phyloP scores from a whole-genome alignment of 2,888 invertebrate genomes.

The Itoplectis maculator region DNA sequence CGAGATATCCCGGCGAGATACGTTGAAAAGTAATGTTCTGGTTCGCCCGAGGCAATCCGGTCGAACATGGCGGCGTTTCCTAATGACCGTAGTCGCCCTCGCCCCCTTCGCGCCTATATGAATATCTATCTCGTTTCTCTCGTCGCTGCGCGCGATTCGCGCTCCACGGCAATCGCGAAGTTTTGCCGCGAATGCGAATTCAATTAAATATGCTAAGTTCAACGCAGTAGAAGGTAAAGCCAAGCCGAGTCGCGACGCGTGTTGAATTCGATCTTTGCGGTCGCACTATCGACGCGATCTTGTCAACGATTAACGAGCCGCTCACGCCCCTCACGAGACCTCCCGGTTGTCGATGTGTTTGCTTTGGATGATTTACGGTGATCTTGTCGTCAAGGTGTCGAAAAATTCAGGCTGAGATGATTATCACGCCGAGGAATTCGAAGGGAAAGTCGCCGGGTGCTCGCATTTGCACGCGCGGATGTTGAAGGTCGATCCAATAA shows the following conservation, averaged over 20 bases:
- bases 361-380: background rate
- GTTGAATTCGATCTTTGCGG: constrained; percentile 41
- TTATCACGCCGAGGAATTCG: background rate
- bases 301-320: constrained; percentile 50
- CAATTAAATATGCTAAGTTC: constrained; percentile 60
- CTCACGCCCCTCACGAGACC: constrained; percentile 25
- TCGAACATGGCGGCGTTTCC: constrained; percentile 39
- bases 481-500: no score
- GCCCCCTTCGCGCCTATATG: constrained; percentile 19
- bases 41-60: constrained; percentile 43
- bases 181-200: constrained; percentile 48
- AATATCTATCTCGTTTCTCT: constrained; percentile 51
- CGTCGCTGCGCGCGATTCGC: constrained; percentile 30
- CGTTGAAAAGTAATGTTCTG: constrained; percentile 54
- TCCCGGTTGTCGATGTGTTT: constrained; percentile 18
- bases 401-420: background rate
- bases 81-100: constrained; percentile 37
- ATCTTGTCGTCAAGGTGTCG: background rate
- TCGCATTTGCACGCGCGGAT: no score
- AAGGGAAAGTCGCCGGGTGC: background rate
- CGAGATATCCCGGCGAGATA: constrained; percentile 51
- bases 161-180: constrained; percentile 19
- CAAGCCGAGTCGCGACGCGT: constrained; percentile 46
- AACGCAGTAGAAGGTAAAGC: constrained; percentile 26
- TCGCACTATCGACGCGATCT: constrained; percentile 51